Base-by-base conservation (phyloP, 2,888 invertebrate species). In the Hydropsyche betteni region DNA sequence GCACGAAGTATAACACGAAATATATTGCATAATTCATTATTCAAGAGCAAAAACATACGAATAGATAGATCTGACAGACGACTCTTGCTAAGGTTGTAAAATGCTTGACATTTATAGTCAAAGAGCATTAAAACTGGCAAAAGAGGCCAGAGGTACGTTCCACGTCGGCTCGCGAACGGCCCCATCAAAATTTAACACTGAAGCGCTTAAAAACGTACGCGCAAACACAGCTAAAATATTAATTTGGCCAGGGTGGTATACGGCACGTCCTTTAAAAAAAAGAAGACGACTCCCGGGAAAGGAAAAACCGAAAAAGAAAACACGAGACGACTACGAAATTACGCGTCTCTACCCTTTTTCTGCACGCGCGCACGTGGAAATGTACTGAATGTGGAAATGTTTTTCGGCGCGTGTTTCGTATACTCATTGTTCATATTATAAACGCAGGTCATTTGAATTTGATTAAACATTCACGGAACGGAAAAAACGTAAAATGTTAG, bases 51-150 rank as follows among this genome's bases (percentile, higher is more conserved):
- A n/a, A 53, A 33, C 33, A 53, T 34, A 53, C 33, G 70, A 68
- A 38, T 8, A 6, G 24, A 55, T 6, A 69, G 69, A 34, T 53
- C 70, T 70, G 70, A 70, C 53, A 24, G 70, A 70, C 51, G 70
- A 33, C 53, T 16, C 55, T 34, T 24, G 70, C 2, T 10, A 10
- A 10, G 55, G 53, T 53, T 24, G 55, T 70, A 70, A 70, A 70
- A 52, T 53, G 53, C 51, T 34, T 24, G 70, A 70, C 70, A 70
- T 70, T 70, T 70, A 70, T 70, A 53, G 70, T 51, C 70, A 24
- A 16, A 14, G 58, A 58, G 58, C 58, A 58, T 16, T 58, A 58
- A 58, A 58, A 44, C 14, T 24, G 24, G 16, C 58, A 58, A 58
- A 58, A 58, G 16, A 58, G 24, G 24, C 24, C 58, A 5, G 24